These are phyloP conservation scores for Oxystoma pomonae DNA, from an alignment of 2,888 invertebrate species.

Conservation along the genomic window DNA sequence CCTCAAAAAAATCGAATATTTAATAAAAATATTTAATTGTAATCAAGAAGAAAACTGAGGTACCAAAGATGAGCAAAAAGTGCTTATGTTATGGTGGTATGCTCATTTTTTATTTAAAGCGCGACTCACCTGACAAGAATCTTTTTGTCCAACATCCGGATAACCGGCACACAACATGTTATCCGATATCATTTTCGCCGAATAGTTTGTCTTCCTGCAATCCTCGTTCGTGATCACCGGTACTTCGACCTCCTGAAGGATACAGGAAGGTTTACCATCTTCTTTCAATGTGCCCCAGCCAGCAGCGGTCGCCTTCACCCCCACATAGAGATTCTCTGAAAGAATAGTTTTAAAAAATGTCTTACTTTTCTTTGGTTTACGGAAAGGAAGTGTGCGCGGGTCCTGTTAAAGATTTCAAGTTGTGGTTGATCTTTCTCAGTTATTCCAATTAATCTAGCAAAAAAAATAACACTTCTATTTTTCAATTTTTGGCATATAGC, in stretches of 20 bases:
- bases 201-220: conserved; percentile 75
- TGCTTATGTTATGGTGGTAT: too few species aligned
- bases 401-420: too few species aligned
- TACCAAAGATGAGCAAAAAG: too few species aligned
- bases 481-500: too few species aligned
- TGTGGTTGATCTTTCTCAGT: too few species aligned
- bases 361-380: not conserved
- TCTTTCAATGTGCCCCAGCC: conserved; percentile 89
- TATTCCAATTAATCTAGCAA: too few species aligned
- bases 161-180: conserved; percentile 88
- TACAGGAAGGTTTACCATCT: conserved; percentile 79
- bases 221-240: conserved; percentile 66
- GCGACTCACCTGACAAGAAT: conserved; percentile 82
- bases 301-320: conserved; percentile 67
- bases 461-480: too few species aligned
- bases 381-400: too few species aligned
- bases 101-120: too few species aligned
- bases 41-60: too few species aligned
- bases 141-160: conserved; percentile 64
- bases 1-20: too few species aligned
- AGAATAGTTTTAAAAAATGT: not conserved
- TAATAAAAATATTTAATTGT: too few species aligned
- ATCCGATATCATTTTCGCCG: conserved; percentile 77
- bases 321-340: conserved; percentile 56
- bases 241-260: conserved; percentile 81